Evolutionary conservation across 1,140 invertebrate genomes (phyloP).

Genomic region (Rhizoglyphus robini): DNA sequence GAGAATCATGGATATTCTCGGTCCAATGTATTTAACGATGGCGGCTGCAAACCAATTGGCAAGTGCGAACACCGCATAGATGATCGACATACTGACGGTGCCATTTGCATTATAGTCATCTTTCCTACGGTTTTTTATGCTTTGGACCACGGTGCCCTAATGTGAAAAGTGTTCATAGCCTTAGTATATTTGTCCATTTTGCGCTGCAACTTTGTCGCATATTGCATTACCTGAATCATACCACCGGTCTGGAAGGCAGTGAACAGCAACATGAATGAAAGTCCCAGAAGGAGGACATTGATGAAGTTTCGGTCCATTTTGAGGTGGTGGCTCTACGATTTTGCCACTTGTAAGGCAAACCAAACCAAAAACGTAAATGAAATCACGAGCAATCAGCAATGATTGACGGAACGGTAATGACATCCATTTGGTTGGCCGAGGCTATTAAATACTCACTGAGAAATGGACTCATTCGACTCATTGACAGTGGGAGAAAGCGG

Average conservation of each 20-base stretch:
- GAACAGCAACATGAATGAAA: no score
- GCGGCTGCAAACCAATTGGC: no score
- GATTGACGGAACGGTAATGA: no score
- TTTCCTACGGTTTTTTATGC: conserved; percentile 52
- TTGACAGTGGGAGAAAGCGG: no score
- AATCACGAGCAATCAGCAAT: conserved; percentile 33
- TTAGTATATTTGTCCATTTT: no score
- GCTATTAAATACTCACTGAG: no score
- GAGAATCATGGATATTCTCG: conserved; percentile 66
- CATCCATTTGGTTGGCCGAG: no score
- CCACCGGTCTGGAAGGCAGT: no score
- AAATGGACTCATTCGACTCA: no score
- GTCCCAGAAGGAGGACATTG: no score
- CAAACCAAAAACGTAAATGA: conserved; percentile 69
- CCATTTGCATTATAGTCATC: conserved; percentile 75
- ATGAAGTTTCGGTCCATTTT: no score
- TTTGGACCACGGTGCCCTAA: conserved; percentile 75
- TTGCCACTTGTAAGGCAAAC: conserved; percentile 85
- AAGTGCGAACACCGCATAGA: conserved; percentile 71
- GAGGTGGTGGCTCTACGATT: conserved; percentile 85
- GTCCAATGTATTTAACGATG: conserved; percentile 62
- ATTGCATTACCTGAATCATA: conserved; percentile 57
- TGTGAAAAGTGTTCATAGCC: conserved; percentile 36
- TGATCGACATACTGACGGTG: conserved; percentile 60
- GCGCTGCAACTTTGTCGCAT: no score